phyloP scores from a whole-genome alignment of 64 coral and sea anemone species.

The Trachythela sp. region DNA sequence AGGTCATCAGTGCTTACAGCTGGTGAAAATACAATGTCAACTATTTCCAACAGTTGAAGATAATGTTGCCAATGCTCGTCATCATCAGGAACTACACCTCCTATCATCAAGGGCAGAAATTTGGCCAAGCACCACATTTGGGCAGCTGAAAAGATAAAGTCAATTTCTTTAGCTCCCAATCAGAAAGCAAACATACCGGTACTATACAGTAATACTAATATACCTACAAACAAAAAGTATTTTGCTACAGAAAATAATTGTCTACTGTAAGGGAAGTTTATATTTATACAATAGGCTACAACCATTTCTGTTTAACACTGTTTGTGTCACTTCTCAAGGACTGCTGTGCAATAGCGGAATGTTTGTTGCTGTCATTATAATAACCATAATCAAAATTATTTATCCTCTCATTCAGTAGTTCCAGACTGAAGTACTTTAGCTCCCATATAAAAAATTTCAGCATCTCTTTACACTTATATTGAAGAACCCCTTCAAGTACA shows the following conservation, averaged over 20 bases:
- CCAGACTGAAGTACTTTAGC: background rate
- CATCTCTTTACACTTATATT: background rate
- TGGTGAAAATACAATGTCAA: background rate
- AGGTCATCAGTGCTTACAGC: background rate
- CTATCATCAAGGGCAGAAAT: background rate
- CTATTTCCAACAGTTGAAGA: background rate
- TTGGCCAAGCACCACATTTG: background rate
- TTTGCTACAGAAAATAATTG: background rate
- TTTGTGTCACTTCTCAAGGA: background rate
- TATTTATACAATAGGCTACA: too few relatives aligned
- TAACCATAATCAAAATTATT: background rate
- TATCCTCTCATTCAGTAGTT: background rate
- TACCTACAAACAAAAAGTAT: too few relatives aligned
- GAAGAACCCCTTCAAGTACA: background rate
- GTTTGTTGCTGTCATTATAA: background rate
- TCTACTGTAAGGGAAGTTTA: background rate
- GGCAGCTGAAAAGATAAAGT: background rate
- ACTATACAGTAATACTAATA: too few relatives aligned
- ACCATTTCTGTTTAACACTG: background rate
- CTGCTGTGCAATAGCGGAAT: background rate
- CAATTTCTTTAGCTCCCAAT: background rate
- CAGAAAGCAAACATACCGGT: too few relatives aligned
- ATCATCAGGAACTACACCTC: background rate
- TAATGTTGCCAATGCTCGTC: background rate
- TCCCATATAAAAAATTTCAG: background rate